Evolutionary conservation across 2,113 vertebrate species (phyloP), one percentile per base, ranked within the genome.

Genomic region (Alosa alosa): DNA sequence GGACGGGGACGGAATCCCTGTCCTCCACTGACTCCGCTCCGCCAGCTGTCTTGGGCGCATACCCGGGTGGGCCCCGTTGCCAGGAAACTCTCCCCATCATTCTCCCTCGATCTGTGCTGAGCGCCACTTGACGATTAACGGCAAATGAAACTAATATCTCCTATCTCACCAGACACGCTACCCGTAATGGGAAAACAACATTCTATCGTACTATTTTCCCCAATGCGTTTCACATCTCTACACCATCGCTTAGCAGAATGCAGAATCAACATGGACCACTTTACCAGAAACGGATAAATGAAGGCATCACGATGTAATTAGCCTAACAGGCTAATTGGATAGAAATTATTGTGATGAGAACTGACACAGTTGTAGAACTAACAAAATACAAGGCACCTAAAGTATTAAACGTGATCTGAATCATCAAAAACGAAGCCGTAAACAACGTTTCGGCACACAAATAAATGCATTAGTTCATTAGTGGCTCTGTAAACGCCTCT

Each of bases 311-410:
- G 68, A 25, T 25, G 5, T 82, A 86, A 87, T 85, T 86, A 86
- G 84, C 47, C 82, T 86, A 86, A 87, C 84, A 72, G 85, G 85
- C 44, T 90, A 86, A 90, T 87, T 87, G 84, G 89, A 84, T 86
- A 22, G 68, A 86, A 64, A 84, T 81, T 2, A 36, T 41, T 20
- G 68, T 17, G 84, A 72, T 81, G 31, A 55, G 75, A 88, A 84
- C 84, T 86, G 83, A 86, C 86, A 87, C 86, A 68, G 36, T 81
- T 47, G 82, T 81, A 64, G 84, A 17, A 88, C 88, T 50, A 81
- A 90, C n/a, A 85, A 83, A 84, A 89, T 81, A 52, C 52, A 52
- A 52, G 25, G 47, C 47, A 81, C 60, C 25, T 78, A 86, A 68
- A 81, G 25, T 85, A 57, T 85, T 82, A 75, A 87, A 85, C 49